These are phyloP conservation scores for Corythoichthys intestinalis DNA, from an alignment of 2,113 vertebrate species.

Conservation along the genomic window DNA sequence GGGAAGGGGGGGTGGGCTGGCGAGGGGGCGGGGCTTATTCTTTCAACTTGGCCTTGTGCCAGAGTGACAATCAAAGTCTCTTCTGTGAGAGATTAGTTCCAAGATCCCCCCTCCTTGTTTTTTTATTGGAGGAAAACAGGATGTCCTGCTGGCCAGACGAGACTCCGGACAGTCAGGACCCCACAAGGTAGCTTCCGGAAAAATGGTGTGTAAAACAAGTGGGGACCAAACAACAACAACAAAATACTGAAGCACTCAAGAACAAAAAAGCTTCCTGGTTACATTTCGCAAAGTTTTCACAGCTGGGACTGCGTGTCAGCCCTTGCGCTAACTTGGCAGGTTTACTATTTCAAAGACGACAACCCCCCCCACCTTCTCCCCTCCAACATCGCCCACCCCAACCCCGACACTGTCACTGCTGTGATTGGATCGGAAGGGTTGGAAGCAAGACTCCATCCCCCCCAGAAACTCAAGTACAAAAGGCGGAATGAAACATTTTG, in stretches of 20 bases:
- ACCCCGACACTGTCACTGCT: slow-evolving; percentile 16
- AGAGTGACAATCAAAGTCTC: slow-evolving; percentile 81
- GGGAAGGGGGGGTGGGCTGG: slow-evolving; percentile 7
- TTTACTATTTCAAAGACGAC: slow-evolving; percentile 3
- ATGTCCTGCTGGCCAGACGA: slow-evolving; percentile 75
- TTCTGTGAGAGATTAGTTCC: slow-evolving; percentile 73
- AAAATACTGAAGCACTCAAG: neutral
- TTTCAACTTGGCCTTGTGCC: slow-evolving; percentile 75
- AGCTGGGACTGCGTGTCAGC: neutral
- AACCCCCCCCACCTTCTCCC: slow-evolving; percentile 24
- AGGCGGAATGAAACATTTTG: no score
- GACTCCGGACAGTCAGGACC: slow-evolving; percentile 65
- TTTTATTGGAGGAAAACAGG: slow-evolving; percentile 75
- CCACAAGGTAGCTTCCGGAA: neutral
- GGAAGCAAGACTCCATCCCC: neutral
- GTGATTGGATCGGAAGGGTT: neutral
- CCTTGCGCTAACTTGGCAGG: neutral
- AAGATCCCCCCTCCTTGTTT: slow-evolving; percentile 42
- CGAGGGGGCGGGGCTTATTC: slow-evolving; percentile 38
- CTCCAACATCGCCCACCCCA: slow-evolving; percentile 6
- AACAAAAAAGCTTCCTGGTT: neutral
- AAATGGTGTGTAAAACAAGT: neutral
- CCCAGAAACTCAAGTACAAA: neutral
- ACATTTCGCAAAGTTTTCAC: neutral
- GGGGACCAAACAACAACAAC: no score